Percentiles rank a stretch among this genome's conserved stretches.
Evolutionary conservation across 2,113 vertebrate genomes (phyloP).

Genomic region (Eonycteris spelaea): DNA sequence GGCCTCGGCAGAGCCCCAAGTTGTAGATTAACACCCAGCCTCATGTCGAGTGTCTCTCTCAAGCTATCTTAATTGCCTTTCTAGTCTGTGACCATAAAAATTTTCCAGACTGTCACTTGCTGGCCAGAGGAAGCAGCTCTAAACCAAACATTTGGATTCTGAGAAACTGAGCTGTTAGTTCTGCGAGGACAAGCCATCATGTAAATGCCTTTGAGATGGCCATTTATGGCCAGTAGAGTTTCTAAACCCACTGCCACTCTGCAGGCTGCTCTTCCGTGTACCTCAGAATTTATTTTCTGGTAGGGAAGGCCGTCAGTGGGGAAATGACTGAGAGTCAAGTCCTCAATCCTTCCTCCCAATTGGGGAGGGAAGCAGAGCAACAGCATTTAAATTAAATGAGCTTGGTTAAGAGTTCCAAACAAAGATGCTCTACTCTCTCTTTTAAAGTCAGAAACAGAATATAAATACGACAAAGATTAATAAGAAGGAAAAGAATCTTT

Average conservation of each 20-base stretch:
- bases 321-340: background rate
- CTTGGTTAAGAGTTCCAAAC: background rate
- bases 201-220: background rate
- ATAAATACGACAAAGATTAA: background rate
- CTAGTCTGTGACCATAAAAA: background rate
- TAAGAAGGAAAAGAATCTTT: background rate
- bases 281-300: background rate
- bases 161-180: background rate
- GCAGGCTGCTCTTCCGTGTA: background rate
- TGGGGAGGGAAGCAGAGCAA: background rate
- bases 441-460: background rate
- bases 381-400: background rate
- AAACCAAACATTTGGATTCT: background rate
- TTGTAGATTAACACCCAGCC: background rate
- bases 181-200: background rate
- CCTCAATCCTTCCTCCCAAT: background rate
- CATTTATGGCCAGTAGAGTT: background rate
- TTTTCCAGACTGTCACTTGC: background rate
- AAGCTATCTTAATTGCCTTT: background rate
- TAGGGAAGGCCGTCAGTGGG: background rate
- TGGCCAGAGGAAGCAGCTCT: background rate
- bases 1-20: background rate
- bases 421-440: background rate
- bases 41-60: background rate
- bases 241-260: background rate